A percentile compares a stretch with the other conserved stretches of the same genome.
Conservation (phyloP, 2,888 invertebrate genomes). For the Cremastinae sp. region DNA sequence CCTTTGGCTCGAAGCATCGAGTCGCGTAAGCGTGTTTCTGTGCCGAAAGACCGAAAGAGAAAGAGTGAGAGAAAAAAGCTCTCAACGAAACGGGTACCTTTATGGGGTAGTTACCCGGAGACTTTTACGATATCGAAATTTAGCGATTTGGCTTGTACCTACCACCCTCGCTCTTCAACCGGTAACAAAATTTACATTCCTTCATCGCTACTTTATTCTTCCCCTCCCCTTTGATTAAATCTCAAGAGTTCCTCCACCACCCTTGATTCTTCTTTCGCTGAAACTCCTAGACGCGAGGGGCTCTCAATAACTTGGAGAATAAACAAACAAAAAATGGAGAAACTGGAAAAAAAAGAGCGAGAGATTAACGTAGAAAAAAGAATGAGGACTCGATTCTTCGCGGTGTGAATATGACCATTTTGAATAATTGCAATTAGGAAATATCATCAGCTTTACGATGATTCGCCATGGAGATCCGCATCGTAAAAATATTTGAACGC, state of each 20-base stretch:
- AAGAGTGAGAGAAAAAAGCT: slow-evolving; percentile 9
- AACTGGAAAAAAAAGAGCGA: neutral
- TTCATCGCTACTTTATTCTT: slow-evolving; percentile 44
- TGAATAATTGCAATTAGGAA: slow-evolving; percentile 33
- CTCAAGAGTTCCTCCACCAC: slow-evolving; percentile 4
- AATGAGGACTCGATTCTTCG: no score
- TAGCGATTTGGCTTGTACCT: slow-evolving; percentile 59
- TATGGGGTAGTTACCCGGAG: slow-evolving; percentile 63
- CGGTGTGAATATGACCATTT: slow-evolving; percentile 10
- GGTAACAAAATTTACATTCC: slow-evolving; percentile 53
- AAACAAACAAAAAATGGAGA: slow-evolving; percentile 3
- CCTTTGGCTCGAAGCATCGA: slow-evolving; percentile 19
- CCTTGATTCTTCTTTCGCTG: no score
- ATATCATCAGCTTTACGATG: slow-evolving; percentile 24
- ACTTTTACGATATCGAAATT: slow-evolving; percentile 65
- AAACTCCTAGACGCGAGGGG: no score
- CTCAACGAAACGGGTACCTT: slow-evolving; percentile 49
- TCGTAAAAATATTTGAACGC: slow-evolving; percentile 24
- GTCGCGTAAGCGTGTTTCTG: slow-evolving; percentile 9
- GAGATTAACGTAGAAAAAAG: slow-evolving; percentile 4
- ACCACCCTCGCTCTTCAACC: slow-evolving; percentile 42
- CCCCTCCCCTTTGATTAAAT: slow-evolving; percentile 23
- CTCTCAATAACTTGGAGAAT: neutral
- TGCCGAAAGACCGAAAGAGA: slow-evolving; percentile 7
- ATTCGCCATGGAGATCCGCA: slow-evolving; percentile 13